These are phyloP conservation scores for Noctua comes DNA, from an alignment of 2,888 invertebrate species.

Conservation along the genomic window DNA sequence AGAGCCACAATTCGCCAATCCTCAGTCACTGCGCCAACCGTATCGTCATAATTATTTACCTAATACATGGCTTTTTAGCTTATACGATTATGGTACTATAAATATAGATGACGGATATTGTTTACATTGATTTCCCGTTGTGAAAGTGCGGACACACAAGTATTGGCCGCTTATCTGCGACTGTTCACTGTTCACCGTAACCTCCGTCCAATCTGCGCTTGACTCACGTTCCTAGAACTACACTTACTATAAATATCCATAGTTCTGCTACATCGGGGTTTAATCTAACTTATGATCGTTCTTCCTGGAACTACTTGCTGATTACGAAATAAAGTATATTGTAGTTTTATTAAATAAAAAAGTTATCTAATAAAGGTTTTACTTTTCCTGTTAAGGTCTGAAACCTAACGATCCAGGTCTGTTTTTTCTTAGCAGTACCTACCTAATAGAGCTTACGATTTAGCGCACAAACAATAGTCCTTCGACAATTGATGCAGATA, in stretches of 20 bases:
- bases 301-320: conserved; percentile 14
- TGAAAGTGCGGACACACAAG: neutral
- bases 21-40: too few species aligned
- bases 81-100: conserved; percentile 9
- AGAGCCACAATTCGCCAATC: too few species aligned
- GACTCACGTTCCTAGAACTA: conserved; percentile 58
- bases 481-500: neutral
- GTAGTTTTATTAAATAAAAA: neutral
- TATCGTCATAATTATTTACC: neutral
- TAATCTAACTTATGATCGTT: conserved; percentile 10
- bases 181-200: conserved; percentile 21
- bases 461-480: neutral
- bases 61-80: neutral
- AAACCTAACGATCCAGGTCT: neutral
- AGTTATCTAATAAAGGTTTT: neutral
- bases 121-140: conserved; percentile 22
- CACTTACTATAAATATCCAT: neutral
- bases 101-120: conserved; percentile 13
- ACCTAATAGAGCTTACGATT: neutral
- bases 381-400: neutral
- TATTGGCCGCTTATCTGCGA: conserved; percentile 35
- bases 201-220: conserved; percentile 33
- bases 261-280: conserved; percentile 1
- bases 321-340: neutral
- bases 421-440: neutral